These are phyloP conservation scores for Mechanitis messenoides DNA, from an alignment of 2,888 invertebrate genomes.

Conservation along the genomic window DNA sequence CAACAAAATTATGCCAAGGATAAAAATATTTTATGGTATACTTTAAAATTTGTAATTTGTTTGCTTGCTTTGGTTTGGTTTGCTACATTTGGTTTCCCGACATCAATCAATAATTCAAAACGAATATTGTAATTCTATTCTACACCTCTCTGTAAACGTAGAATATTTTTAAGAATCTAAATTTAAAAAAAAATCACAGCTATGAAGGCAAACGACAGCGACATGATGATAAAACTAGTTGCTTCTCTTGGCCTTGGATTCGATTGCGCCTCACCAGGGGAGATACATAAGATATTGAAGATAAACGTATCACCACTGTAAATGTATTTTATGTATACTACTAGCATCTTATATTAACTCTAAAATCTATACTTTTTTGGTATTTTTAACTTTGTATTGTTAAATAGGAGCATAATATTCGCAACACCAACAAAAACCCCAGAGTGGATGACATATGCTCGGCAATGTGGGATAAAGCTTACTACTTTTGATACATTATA, in stretches of 20 bases:
- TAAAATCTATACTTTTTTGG: background rate
- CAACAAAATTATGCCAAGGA: conserved; percentile 39
- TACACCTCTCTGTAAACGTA: too few relatives aligned
- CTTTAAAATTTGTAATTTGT: background rate
- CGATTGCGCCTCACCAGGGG: conserved; percentile 45
- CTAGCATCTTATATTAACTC: background rate
- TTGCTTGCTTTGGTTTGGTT: background rate
- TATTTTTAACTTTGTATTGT: background rate
- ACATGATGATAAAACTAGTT: conserved; percentile 39
- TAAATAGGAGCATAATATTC: conserved; percentile 41
- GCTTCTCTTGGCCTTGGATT: conserved; percentile 38
- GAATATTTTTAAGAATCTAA: too few relatives aligned
- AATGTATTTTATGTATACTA: conserved; percentile 17
- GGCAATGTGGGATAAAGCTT: conserved; percentile 38
- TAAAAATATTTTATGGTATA: conserved; percentile 45
- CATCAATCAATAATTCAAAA: too few relatives aligned
- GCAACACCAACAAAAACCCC: conserved; percentile 38
- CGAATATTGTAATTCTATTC: too few relatives aligned
- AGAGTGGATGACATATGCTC: conserved; percentile 42
- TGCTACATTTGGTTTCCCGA: background rate
- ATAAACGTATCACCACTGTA: conserved; percentile 37
- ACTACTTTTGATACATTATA: conserved; percentile 42
- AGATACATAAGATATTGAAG: conserved; percentile 38
- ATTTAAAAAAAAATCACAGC: conserved; percentile 34
- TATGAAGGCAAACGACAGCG: conserved; percentile 43